Base-by-base conservation (phyloP, 2,113 vertebrate species). In the Pygoscelis antarcticus region DNA sequence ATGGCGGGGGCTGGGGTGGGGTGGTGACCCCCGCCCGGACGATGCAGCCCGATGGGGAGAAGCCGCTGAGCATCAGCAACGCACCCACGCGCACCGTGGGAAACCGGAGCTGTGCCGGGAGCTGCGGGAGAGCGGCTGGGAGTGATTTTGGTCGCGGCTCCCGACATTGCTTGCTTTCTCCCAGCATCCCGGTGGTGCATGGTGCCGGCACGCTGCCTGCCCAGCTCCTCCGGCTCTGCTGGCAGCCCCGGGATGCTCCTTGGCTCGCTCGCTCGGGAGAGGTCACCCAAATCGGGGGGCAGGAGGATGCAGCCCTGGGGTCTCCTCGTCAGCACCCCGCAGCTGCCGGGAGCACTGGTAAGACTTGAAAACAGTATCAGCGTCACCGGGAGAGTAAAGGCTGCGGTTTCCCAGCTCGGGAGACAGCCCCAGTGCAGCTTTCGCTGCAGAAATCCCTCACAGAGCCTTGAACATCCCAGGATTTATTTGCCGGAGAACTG, bases 1-100 rank as follows among this genome's bases (percentile, higher is more conserved):
- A 5, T 9, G n/a, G 49, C 5, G 49, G 74, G 42, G 42, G 30
- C 44, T 12, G 61, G 71, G 51, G 13, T 1, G 13, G 27, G 11
- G 23, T 9, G 0, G 34, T 65, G 36, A 36, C 42, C 36, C 44
- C 36, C 7, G 0, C 23, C 14, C 0, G 4, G 30, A 6, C 7
- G 54, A 25, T 10, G 54, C 25, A 51, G 17, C 32, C 17, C 2
- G 3, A 15, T 13, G 49, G 69, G 69, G 82, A 64, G 69, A 84
- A 74, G 69, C 32, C 5, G 7, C 22, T 49, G 42, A 65, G 69
- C 34, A 27, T 11, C 58, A 54, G 19, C 38, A 16, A 9, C 7
- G 20, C 18, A 6, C 14, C 61, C 40, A 1, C 18, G 3, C 7
- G 2, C 25, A 1, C 68, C 4, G 11, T 5, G 38, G 57, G 57